Evolutionary conservation across 1,140 invertebrate species (phyloP).

Genomic region (Luehdorfia chinensis): DNA sequence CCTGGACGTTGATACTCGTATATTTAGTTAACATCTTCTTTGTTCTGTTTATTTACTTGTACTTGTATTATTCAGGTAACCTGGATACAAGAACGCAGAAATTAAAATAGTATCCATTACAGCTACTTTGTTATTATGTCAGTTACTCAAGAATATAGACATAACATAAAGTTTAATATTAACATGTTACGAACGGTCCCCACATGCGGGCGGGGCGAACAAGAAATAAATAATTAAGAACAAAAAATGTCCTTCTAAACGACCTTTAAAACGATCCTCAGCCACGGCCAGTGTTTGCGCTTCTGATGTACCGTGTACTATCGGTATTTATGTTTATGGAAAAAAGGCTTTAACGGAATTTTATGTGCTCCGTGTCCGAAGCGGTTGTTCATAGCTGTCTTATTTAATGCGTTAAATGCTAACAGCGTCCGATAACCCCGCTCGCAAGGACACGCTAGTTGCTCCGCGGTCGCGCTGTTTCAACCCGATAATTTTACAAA

Average conservation of each 20-base stretch:
- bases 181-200: conserved; percentile 30
- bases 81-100: no score
- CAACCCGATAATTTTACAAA: background rate
- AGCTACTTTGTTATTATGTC: no score
- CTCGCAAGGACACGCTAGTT: conserved; percentile 58
- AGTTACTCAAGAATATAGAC: conserved; percentile 1
- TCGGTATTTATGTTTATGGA: conserved; percentile 62
- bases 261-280: conserved; percentile 62
- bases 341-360: conserved; percentile 69
- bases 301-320: conserved; percentile 53
- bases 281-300: conserved; percentile 28
- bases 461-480: conserved; percentile 43
- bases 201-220: conserved; percentile 36
- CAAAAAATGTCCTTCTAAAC: conserved; percentile 64
- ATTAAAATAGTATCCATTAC: no score
- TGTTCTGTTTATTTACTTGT: no score
- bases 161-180: conserved; percentile 17
- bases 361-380: conserved; percentile 54
- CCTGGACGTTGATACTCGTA: no score
- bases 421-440: conserved; percentile 70
- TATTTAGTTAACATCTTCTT: no score
- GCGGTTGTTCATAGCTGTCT: conserved; percentile 69
- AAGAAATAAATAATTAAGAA: conserved; percentile 47
- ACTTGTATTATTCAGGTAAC: no score
- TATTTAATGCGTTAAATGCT: conserved; percentile 68